phyloP scores from a whole-genome alignment of 2,888 invertebrate species.

The Drosophila nr. perissopoda region DNA sequence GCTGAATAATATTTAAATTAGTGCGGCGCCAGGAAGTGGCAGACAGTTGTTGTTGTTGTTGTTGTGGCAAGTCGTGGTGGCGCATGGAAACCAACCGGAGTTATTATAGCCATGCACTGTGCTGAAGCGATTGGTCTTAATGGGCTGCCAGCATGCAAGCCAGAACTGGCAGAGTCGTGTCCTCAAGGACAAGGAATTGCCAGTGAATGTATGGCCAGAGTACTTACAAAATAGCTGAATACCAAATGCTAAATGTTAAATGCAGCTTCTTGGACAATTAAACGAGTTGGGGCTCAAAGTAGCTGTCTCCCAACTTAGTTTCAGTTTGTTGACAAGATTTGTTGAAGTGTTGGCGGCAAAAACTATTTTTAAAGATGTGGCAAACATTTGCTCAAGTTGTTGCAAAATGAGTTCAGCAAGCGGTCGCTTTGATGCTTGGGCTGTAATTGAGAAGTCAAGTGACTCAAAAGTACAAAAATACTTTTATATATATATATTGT shows the following conservation, averaged over 20 bases:
- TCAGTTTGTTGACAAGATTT: neutral
- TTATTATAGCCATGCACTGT: slow-evolving; percentile 39
- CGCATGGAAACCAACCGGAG: slow-evolving; percentile 37
- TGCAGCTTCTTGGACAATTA: slow-evolving; percentile 38
- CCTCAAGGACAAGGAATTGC: slow-evolving; percentile 49
- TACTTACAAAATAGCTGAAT: slow-evolving; percentile 6
- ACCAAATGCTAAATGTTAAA: neutral
- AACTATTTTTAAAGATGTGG: slow-evolving; percentile 1
- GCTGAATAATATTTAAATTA: slow-evolving; percentile 74
- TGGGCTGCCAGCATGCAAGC: slow-evolving; percentile 74
- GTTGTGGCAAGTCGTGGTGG: slow-evolving; percentile 1
- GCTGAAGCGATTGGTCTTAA: slow-evolving; percentile 39
- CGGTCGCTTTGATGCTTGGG: slow-evolving; percentile 18
- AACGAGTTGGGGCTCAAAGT: slow-evolving; percentile 6
- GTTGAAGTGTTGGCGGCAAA: neutral
- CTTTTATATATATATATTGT: neutral
- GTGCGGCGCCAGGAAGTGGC: slow-evolving; percentile 58
- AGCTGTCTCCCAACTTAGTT: neutral
- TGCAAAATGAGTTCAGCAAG: slow-evolving; percentile 12
- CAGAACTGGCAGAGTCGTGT: slow-evolving; percentile 5
- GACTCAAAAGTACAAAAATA: slow-evolving; percentile 4
- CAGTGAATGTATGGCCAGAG: neutral
- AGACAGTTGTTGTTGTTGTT: slow-evolving; percentile 26
- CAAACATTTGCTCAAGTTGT: neutral
- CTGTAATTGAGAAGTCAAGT: slow-evolving; percentile 48